A percentile compares a stretch with the other conserved stretches of the same genome.
These are phyloP conservation scores for Alethe castanea DNA, from an alignment of 2,113 vertebrate genomes.

Conservation along the genomic window DNA sequence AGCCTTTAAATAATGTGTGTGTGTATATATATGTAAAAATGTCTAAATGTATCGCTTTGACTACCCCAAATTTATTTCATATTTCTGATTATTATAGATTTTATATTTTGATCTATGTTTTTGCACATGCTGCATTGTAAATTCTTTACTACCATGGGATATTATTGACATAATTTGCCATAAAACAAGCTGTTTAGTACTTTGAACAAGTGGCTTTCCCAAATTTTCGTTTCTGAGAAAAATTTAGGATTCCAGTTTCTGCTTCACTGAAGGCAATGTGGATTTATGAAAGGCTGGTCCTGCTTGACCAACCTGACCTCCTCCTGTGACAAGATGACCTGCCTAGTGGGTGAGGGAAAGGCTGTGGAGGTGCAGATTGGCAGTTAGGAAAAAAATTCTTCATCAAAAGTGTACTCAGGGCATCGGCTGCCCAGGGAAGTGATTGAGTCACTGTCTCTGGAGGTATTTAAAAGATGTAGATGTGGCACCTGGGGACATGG, in stretches of 20 bases:
- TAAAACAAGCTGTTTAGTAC: neutral
- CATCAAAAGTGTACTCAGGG: neutral
- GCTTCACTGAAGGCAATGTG: neutral
- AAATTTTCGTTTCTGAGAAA: neutral
- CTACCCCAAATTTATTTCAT: rapidly evolving
- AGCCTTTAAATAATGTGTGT: neutral
- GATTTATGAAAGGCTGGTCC: neutral
- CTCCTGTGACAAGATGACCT: neutral
- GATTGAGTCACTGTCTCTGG: neutral
- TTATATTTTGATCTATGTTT: neutral
- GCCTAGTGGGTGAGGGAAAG: neutral
- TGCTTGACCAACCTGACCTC: neutral
- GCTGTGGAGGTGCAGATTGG: neutral
- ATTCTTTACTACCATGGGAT: neutral
- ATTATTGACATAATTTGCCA: neutral
- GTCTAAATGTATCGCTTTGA: neutral
- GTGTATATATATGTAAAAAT: neutral
- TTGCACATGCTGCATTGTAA: neutral
- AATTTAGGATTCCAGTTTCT: neutral
- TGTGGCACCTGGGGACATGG: neutral
- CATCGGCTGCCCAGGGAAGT: neutral
- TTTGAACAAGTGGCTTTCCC: neutral
- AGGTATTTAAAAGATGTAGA: neutral
- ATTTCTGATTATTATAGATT: neutral
- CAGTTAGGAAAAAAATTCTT: neutral